A percentile compares a stretch with the other conserved stretches of the same genome.
Conservation (phyloP, 2,113 vertebrate species). For the Tyrannus savana region DNA sequence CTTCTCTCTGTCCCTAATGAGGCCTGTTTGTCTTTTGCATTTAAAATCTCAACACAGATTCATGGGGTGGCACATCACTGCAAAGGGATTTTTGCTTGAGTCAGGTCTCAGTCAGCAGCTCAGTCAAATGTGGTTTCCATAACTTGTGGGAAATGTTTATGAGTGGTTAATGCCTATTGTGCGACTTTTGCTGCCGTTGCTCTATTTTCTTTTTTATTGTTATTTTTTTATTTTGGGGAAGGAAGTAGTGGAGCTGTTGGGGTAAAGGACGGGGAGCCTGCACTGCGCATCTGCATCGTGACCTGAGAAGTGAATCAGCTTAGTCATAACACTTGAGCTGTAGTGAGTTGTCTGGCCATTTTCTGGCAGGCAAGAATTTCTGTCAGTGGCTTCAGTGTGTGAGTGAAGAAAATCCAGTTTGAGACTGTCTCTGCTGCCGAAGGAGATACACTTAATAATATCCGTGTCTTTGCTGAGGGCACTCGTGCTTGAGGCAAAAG, state of each 20-base stretch:
- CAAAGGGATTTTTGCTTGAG: slow-evolving; percentile 16
- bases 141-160: neutral
- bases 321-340: neutral
- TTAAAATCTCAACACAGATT: neutral
- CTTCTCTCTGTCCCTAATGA: neutral
- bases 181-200: neutral
- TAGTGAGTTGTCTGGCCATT: neutral
- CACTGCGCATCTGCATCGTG: rapidly evolving
- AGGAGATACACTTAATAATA: neutral
- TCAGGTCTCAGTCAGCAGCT: slow-evolving; percentile 4
- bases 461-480: neutral
- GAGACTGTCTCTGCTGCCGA: neutral
- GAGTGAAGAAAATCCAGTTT: neutral
- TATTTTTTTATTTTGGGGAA: neutral
- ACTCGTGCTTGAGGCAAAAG: neutral
- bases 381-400: neutral
- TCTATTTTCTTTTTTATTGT: neutral
- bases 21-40: neutral
- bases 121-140: neutral
- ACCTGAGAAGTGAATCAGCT: neutral
- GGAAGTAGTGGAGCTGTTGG: neutral
- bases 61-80: neutral
- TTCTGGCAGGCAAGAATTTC: neutral
- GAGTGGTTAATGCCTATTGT: neutral
- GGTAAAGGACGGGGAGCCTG: neutral